Evolutionary conservation across 2,888 invertebrate genomes (phyloP).

Genomic region (Drosophila pseudotalamancana): DNA sequence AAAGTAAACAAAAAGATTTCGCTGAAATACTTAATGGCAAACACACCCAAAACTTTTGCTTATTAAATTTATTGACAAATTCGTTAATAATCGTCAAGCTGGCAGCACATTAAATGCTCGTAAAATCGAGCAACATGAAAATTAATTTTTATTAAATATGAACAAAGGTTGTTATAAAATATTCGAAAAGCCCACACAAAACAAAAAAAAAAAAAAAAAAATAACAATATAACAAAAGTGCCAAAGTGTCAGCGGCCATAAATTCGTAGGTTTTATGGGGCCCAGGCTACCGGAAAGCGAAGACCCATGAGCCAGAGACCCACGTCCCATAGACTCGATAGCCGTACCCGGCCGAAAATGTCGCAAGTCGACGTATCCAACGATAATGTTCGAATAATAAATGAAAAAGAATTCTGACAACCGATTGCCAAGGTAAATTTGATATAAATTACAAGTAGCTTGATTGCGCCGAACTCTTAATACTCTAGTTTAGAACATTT

Average conservation of each 20-base stretch:
- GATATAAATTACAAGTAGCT: slow-evolving; percentile 22
- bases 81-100: slow-evolving; percentile 32
- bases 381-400: slow-evolving; percentile 66
- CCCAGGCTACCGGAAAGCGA: slow-evolving; percentile 72
- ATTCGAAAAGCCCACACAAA: slow-evolving; percentile 42
- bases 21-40: background rate
- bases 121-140: slow-evolving; percentile 57
- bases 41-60: slow-evolving; percentile 3
- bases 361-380: slow-evolving; percentile 38
- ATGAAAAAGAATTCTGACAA: slow-evolving; percentile 75
- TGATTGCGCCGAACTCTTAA: slow-evolving; percentile 2
- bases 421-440: slow-evolving; percentile 53
- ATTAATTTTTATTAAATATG: slow-evolving; percentile 69
- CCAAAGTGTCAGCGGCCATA: slow-evolving; percentile 58
- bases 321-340: slow-evolving; percentile 19
- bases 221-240: slow-evolving; percentile 35
- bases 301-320: slow-evolving; percentile 26
- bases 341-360: slow-evolving; percentile 18
- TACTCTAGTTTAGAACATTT: slow-evolving; percentile 8
- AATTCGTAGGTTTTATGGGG: slow-evolving; percentile 73
- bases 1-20: background rate
- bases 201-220: slow-evolving; percentile 9
- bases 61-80: slow-evolving; percentile 65
- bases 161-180: slow-evolving; percentile 31
- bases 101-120: slow-evolving; percentile 62